phyloP scores from a whole-genome alignment of 2,113 vertebrate species.

The Pterocles burchelli region DNA sequence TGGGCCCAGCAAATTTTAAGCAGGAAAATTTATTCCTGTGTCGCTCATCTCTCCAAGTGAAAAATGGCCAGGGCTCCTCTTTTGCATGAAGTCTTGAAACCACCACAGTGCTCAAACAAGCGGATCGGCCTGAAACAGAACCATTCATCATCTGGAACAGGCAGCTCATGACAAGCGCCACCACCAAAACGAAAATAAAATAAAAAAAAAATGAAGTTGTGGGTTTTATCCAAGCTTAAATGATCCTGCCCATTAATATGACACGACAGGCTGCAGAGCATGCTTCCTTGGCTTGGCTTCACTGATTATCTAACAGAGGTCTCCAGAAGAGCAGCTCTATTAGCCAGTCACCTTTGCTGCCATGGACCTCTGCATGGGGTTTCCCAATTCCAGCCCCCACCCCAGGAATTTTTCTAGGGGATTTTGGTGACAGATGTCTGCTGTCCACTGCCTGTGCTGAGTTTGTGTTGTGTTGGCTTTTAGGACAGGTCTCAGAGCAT shows the following conservation, averaged over 20 bases:
- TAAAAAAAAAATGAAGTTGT: conserved; percentile 31
- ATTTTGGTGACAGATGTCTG: neutral
- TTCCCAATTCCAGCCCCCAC: neutral
- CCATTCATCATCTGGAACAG: conserved; percentile 67
- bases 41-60: conserved; percentile 59
- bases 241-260: conserved; percentile 43
- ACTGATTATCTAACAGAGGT: neutral
- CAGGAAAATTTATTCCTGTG: conserved; percentile 63
- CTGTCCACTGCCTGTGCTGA: neutral
- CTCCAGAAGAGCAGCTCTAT: neutral
- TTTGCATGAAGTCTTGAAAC: conserved; percentile 59
- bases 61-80: conserved; percentile 63
- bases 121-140: conserved; percentile 59
- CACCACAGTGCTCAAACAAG: conserved; percentile 59
- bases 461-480: neutral
- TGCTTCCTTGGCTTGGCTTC: neutral
- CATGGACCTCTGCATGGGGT: neutral
- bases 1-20: conserved; percentile 68
- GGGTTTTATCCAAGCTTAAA: conserved; percentile 52
- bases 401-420: neutral
- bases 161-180: neutral
- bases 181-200: neutral
- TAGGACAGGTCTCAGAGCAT: neutral
- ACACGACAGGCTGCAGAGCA: neutral
- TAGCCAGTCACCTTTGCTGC: neutral